Evolutionary conservation across 2,888 invertebrate genomes (phyloP), one percentile per base, ranked within the genome.

Genomic region (Pristionchus entomophagus): DNA sequence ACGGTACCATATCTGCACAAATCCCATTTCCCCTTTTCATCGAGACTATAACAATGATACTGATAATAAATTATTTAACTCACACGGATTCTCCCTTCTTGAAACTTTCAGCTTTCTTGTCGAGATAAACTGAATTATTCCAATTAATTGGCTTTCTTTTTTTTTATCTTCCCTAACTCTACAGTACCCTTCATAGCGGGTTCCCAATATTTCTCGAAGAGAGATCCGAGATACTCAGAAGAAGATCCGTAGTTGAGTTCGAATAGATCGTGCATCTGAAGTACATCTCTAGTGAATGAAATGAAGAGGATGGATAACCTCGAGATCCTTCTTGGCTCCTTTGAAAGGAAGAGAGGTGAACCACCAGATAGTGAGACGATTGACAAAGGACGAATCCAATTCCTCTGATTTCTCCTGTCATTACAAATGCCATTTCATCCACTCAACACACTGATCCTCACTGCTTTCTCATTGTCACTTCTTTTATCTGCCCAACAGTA

Each of bases 341-440:
- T 88, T 86, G 86, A 88, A 87, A 0, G 91, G 91, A 12, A 92
- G 84, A 2, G 85, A 82, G 53, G 90, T 92, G 87, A 91, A 92
- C 92, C 92, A 92, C 91, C 92, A 92, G 8, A 91, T 86, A 14
- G 90, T 90, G 41, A 92, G 87, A 6, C 92, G 89, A 78, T 88
- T 90, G 62, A 92, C 38, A 84, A 91, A 92, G 10, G 91, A 91
- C 49, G 88, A 87, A 59, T 90, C 89, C 19, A 91, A 62, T 87
- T 92, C 92, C 5, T 90, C 89, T 19, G 89, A 91, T 14, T 65
- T 86, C 12, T 88, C 87, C 89, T 89, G 81, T n/a, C n/a, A n/a
- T n/a, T n/a, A n/a, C n/a, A n/a, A n/a, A n/a, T n/a, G n/a, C n/a
- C n/a, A n/a, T n/a, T n/a, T n/a, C n/a, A 51, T 53, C 45, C 38